These are phyloP conservation scores for Aspidiotus destructor DNA, from an alignment of 2,888 invertebrate genomes.

Conservation along the genomic window DNA sequence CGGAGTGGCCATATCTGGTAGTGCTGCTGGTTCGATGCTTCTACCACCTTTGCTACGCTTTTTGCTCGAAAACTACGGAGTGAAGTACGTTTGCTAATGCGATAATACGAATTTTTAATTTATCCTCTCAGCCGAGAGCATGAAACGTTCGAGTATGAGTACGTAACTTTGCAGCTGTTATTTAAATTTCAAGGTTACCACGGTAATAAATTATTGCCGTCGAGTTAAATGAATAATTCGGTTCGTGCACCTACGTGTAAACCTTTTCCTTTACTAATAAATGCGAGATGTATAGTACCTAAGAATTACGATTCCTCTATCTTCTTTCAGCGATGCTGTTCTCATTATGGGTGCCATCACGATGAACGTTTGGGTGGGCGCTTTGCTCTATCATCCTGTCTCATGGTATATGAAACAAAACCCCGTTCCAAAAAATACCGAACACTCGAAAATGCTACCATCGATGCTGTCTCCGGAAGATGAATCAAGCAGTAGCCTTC, in stretches of 20 bases:
- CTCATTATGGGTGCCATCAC: conserved; percentile 72
- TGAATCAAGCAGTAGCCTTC: background rate
- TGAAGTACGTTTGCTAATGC: conserved; percentile 48
- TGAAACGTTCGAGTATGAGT: too few species aligned
- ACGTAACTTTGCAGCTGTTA: too few species aligned
- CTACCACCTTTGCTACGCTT: conserved; percentile 65
- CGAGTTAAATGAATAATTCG: too few species aligned
- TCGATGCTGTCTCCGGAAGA: background rate
- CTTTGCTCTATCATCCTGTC: conserved; percentile 73
- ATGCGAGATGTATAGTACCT: too few species aligned
- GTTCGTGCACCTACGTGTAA: too few species aligned
- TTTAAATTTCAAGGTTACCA: too few species aligned
- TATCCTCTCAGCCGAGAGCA: too few species aligned
- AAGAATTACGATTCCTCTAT: too few species aligned
- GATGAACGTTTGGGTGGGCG: conserved; percentile 74
- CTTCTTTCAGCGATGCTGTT: conserved; percentile 64
- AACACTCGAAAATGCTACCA: background rate
- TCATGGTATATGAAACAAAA: conserved; percentile 57
- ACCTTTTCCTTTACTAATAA: too few species aligned
- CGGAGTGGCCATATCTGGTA: conserved; percentile 79
- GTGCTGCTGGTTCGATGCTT: conserved; percentile 75
- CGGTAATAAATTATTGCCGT: too few species aligned
- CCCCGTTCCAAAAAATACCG: conserved; percentile 7
- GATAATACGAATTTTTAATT: too few species aligned
- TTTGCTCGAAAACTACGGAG: conserved; percentile 63